Percentiles rank a stretch among this genome's conserved stretches.
Conservation (phyloP, 2,113 vertebrate species). For the Callospermophilus lateralis region DNA sequence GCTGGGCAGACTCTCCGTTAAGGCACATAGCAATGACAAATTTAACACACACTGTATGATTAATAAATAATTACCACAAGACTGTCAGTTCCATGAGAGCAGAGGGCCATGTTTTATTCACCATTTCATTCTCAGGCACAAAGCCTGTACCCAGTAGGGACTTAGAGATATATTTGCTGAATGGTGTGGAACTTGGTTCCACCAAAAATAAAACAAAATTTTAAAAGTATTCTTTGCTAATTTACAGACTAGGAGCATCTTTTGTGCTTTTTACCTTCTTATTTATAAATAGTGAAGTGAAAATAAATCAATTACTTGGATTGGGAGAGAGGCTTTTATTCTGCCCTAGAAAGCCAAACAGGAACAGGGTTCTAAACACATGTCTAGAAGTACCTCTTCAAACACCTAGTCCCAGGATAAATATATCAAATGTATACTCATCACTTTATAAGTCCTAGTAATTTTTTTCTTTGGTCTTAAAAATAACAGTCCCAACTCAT, state of each 20-base stretch:
- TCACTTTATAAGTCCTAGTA: neutral
- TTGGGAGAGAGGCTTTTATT: neutral
- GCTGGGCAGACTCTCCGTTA: neutral
- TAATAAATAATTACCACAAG: neutral
- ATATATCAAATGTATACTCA: neutral
- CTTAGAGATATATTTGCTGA: neutral
- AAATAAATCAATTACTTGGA: slow-evolving; percentile 13
- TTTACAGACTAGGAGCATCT: neutral
- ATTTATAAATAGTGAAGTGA: neutral
- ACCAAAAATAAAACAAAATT: neutral
- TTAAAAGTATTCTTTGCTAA: neutral
- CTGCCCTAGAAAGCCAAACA: neutral
- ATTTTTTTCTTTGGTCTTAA: neutral
- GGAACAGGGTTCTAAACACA: neutral
- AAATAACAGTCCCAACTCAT: neutral
- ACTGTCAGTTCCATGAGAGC: neutral
- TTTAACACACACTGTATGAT: neutral
- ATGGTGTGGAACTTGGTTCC: neutral
- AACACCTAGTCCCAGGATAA: neutral
- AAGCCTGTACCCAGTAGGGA: neutral
- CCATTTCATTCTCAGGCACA: neutral
- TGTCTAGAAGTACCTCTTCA: neutral
- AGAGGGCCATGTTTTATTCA: neutral
- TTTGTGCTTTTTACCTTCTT: neutral
- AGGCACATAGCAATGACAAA: neutral